Evolutionary conservation across 2,797 vertebrate genomes (phyloP), one percentile per base, ranked within the genome.

Genomic region (Lemur catta): DNA sequence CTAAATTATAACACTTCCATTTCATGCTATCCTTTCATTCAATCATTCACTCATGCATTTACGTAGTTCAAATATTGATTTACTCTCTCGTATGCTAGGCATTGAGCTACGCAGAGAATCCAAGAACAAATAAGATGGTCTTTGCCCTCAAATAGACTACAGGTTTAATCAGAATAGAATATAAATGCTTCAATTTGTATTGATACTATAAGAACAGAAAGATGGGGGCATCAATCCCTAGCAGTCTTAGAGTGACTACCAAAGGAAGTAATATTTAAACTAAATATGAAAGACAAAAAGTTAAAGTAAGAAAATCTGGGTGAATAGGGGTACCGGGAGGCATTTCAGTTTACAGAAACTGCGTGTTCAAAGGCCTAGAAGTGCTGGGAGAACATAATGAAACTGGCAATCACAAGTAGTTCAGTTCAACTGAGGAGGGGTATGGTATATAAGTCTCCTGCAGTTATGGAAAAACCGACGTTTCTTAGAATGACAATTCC

Each of bases 11-110:
- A 85, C 28, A 76, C 26, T 94, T 85, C 33, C 59, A 61, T 52
- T 84, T 85, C n/a, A 81, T 63, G 84, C 30, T 57, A 63, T n/a
- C 57, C 43, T 88, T 94, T 91, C 20, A 72, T 67, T 89, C 30
- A 65, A n/a, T 63, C 65, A 80, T 50, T 80, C 2, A 74, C 15
- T 14, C 35, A 71, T 65, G 82, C 69, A 82, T 84, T 80, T 38
- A 72, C n/a, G 71, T 5, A 92, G 12, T 93, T 96, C 20, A 82
- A 96, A 93, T 89, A 82, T 6, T 84, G 33, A 67, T 38, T 81
- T 84, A 75, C 33, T 67, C n/a, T 91, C 13, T 87, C 3, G 1
- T 48, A 59, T 57, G 52, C 17, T 52, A 71, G 24, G 41, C 46
- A 76, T 12, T 86, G 46, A 81, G 46, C 35, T 81, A 35, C 48